Base-by-base conservation (phyloP, 2,888 invertebrate genomes). In the Macrophya alboannulata region DNA sequence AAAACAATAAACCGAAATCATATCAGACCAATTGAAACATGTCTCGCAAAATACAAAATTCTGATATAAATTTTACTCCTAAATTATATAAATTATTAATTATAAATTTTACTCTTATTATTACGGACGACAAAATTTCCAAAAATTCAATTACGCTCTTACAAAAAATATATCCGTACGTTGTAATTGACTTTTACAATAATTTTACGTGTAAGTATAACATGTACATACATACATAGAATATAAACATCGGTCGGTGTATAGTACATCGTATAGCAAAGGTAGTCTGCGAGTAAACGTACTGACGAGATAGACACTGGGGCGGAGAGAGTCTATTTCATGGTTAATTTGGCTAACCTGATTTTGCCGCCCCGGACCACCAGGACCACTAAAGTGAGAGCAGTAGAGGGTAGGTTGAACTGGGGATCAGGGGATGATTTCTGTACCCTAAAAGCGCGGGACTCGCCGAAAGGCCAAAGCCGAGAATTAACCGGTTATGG, bases 281-380 rank as follows among this genome's bases (percentile, higher is more conserved):
- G 82, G 45, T 74, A 85, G 72, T 48, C 25, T 59, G 65, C 72
- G 85, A 71, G 68, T 83, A 84, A 84, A 48, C 59, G 79, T 55
- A 85, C 51, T 84, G 85, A 74, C 55, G 65, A 81, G 85, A 40
- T 89, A 90, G 91, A 90, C 91, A 91, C 90, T 90, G 90, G 91
- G 92, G 91, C 90, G 91, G 90, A 92, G 92, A 90, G 93, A 93
- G 93, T 94, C 94, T 94, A 94, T 94, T 94, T 94, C 93, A 93
- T 93, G 94, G 92, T 93, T 93, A 93, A 94, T 94, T 94, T 93
- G 92, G 90, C 92, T 92, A 93, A 93, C 92, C 92, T 91, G 92
- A 93, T 93, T 93, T 91, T 90, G 89, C 90, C 90, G 89, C 88
- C 89, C 90, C 86, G 89, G 68, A 90, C 90, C 89, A 88, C 88